Base-by-base conservation (phyloP, 2,888 invertebrate species). In the Lasius fuliginosus region DNA sequence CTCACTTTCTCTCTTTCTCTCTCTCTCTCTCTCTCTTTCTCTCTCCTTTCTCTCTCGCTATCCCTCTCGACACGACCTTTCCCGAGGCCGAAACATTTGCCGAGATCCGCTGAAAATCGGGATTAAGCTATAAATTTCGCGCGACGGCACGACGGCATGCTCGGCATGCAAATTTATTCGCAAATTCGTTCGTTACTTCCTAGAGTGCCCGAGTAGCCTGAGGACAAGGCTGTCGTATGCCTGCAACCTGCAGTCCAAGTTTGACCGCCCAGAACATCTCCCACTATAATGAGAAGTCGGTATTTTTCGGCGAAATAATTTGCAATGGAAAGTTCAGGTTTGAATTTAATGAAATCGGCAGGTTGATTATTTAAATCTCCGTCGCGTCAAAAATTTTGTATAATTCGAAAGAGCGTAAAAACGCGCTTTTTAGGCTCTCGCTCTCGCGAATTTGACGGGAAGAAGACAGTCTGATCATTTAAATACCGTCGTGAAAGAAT, bases 151-250 rank as follows among this genome's bases (percentile, higher is more conserved):
- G 69, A 30, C 8, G 71, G 40, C 67, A 27, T 42, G 82, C 79
- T 82, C 81, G 75, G 68, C 71, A 84, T 83, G 89, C 65, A 85
- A 86, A 88, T 90, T 86, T 88, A 89, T 88, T 88, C 86, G 86
- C 75, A 83, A 88, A 83, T 86, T 85, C 74, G 81, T 85, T 86
- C 83, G 82, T 85, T 82, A 85, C 82, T 82, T 65, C 33, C 79
- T 33, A 56, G 60, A 71, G 73, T 73, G 49, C 46, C 69, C 30
- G 81, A 84, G 64, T 30, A 49, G 71, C 58, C 64, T 33, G 40
- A 42, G 81, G 60, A 79, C 33, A 42, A 27, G 12, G n/a, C 15
- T 30, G 64, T 49, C 36, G 27, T 68, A 46, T 18, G n/a, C 46
- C 62, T 62, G 67, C 69, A n/a, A 30, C 30, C 49, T 40, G 40